Evolutionary conservation across 2,888 invertebrate genomes (phyloP), one percentile per base, ranked within the genome.

Genomic region (Bellardia pandia): DNA sequence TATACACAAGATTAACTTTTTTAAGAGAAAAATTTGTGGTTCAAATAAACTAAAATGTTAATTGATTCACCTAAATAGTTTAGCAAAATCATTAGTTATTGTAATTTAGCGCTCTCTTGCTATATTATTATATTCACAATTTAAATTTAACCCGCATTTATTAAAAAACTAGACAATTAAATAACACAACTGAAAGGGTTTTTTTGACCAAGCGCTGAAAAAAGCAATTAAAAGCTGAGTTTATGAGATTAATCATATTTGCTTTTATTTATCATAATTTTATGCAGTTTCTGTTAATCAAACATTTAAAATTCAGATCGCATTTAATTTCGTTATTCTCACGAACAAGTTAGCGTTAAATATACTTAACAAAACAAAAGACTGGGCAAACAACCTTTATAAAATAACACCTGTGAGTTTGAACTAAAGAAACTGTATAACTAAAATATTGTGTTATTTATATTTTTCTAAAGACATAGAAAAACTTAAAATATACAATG

Each of bases 401-500:
- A 42, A 66, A 23, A 42, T 23, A 45, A 66, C 66, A 66, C 66
- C 66, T 66, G 66, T 37, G 45, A 45, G 13, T 45, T 45, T 45
- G 23, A 23, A 23, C 23, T 23, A 23, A 23, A 71, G 4, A 53
- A 71, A 71, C 53, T 33, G 71, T 33, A 51, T 33, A 53, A 53
- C 8, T 69, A 33, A 11, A 45, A 13, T 45, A 13, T 13, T 45
- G 11, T 8, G 3, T 45, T 3, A 45, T 13, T 45, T 13, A 45
- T 45, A 45, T 37, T 5, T 5, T 37, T 2, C 37, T 6, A 37
- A 37, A 6, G 37, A 37, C 37, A 37, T 3, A 5, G 37, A 37
- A 37, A 37, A 37, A 37, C 37, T 37, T 4, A 4, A 37, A 37
- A 37, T 37, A 37, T 37, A 37, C 37, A 37, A 37, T 37, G 4